Evolutionary conservation across 2,797 vertebrate species (phyloP).

Genomic region (Oreochromis grahami): DNA sequence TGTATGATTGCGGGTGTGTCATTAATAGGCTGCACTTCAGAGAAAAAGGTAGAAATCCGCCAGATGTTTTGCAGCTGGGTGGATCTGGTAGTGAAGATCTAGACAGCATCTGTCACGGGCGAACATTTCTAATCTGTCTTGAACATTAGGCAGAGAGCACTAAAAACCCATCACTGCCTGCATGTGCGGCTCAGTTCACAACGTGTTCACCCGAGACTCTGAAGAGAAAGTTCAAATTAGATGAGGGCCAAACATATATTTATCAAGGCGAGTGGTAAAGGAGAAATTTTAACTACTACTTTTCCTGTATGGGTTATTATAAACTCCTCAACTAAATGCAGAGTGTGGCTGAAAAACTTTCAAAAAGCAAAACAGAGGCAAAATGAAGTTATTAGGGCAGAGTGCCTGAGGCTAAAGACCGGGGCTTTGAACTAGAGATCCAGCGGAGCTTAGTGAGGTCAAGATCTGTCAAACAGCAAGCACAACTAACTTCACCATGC

Average conservation of each 20-base stretch:
- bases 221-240: slow-evolving; percentile 18
- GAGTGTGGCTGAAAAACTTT: slow-evolving; percentile 17
- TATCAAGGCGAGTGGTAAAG: not conserved
- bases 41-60: slow-evolving; percentile 66
- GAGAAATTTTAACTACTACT: not conserved
- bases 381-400: slow-evolving; percentile 86
- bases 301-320: not conserved
- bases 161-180: slow-evolving; percentile 53
- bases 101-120: slow-evolving; percentile 76
- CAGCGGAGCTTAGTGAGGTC: slow-evolving; percentile 64
- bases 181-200: slow-evolving; percentile 51
- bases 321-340: not conserved
- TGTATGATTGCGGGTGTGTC: slow-evolving; percentile 48
- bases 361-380: slow-evolving; percentile 72
- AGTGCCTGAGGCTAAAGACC: slow-evolving; percentile 80
- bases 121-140: slow-evolving; percentile 81
- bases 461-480: slow-evolving; percentile 50
- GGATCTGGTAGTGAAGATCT: slow-evolving; percentile 80
- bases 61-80: slow-evolving; percentile 89
- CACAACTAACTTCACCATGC: slow-evolving; percentile 26
- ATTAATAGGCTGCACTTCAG: slow-evolving; percentile 76
- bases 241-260: slow-evolving; percentile 2
- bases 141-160: slow-evolving; percentile 82
- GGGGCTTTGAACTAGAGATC: slow-evolving; percentile 67
- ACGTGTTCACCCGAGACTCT: slow-evolving; percentile 26